Evolutionary conservation across 2,113 vertebrate genomes (phyloP), one percentile per base, ranked within the genome.

Genomic region (Leucoraja erinaceus): DNA sequence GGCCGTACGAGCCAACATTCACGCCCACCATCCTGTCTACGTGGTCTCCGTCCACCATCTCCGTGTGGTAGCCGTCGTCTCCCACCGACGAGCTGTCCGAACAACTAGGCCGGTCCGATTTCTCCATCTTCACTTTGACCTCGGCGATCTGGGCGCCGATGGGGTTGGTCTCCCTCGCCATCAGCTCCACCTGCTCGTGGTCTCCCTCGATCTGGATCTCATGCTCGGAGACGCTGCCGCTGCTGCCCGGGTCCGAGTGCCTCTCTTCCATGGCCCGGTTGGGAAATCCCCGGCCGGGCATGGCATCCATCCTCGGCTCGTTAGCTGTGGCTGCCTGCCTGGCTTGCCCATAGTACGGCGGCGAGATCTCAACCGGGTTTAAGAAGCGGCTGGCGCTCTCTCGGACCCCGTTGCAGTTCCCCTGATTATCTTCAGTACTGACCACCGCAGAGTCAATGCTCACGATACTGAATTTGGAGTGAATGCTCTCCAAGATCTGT

Each of bases 11-110:
- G 72, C 98, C 98, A 93, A 99, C 98, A 0, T 98, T 99, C 31
- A 99, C 98, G 0, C 98, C 97, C 94, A 99, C 94, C 20, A 99
- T 97, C n/a, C 79, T 38, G 93, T 93, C 74, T 3, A 81, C 93
- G 94, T 99, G 98, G 59, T 99, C 99, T 78, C 98, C 99, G 22
- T 99, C 98, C 28, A 99, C 98, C 95, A 99, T 95, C 95, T 99
- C 99, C 0, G 98, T 99, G 95, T 99, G 98, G 95, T 99, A 99
- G 56, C 98, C 98, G 0, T 99, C 98, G 20, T 99, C 99, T 0
- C 98, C 98, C 1, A 98, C 96, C 4, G 98, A 99, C 9, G 98
- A 99, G 94, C 98, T 99, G 93, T 99, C 98, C 0, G 98, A 99
- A 93, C 98, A 99, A 93, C 97, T 99, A 61, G 98, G 99, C 93